Evolutionary conservation across 1,140 invertebrate genomes (phyloP), one percentile per base, ranked within the genome.

Genomic region (Hormaphis cornu): DNA sequence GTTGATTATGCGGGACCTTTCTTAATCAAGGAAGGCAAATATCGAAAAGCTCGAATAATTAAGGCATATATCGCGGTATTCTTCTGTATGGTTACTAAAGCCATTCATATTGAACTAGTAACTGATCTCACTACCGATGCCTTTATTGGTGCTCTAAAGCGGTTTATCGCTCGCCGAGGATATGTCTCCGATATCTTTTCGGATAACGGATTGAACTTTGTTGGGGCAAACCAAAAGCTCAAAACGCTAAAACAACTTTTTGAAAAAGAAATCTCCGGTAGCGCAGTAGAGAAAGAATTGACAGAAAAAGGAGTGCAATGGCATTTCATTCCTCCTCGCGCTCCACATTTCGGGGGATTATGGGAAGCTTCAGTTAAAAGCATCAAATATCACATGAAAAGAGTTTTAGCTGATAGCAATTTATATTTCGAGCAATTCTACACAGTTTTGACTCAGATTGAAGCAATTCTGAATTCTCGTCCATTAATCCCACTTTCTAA

Each of bases 401-500:
- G 61, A 37, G 20, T 37, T 10, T 22, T 66, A 5, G 7, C 26
- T 24, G 46, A 66, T 16, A 28, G 20, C 26, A 52, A 70, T 22
- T 12, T 59, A 7, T 77, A 73, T 7, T 75, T 74, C 46, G 74
- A 76, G 59, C 72, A 78, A 56, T 66, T 78, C 14, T 48, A 52
- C 2, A 76, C 76, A 3, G 69, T 75, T 26, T 37, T 77, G 40
- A 71, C 71, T 28, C 75, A 76, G 56, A 71, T 77, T 18, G 76
- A 77, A 54, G 73, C 75, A 5, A 58, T 75, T 37, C 58, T 78
- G 7, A 80, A 80, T 73, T 77, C 74, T n/a, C 74, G 78, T 30
- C 78, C 77, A 18, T 26, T 80, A 20, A 76, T 71, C 37, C 74
- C 76, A 30, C 26, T 79, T 3, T 73, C 73, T 10, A 69, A 71